A percentile compares a stretch with the other conserved stretches of the same genome.
phyloP scores from a whole-genome alignment of 2,888 invertebrate genomes.

The Drosophila tripunctata region DNA sequence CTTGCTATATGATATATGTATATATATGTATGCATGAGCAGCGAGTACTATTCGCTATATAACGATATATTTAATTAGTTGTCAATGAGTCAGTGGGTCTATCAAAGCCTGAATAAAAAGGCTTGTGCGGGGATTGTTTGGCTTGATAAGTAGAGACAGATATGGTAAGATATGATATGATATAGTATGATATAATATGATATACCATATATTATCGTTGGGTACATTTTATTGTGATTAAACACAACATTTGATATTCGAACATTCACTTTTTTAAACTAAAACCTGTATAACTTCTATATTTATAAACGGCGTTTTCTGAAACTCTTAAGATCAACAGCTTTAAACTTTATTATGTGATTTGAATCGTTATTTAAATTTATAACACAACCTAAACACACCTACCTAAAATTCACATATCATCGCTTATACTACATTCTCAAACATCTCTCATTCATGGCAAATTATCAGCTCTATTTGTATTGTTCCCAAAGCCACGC shows the following conservation, averaged over 20 bases:
- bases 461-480: constrained; percentile 45
- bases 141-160: constrained; percentile 27
- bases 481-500: constrained; percentile 69
- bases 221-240: background rate
- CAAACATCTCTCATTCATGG: constrained; percentile 25
- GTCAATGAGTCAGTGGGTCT: constrained; percentile 61
- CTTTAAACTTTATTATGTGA: background rate
- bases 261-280: background rate
- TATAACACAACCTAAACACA: background rate
- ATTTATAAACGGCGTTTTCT: background rate
- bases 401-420: constrained; percentile 4
- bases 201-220: constrained; percentile 4
- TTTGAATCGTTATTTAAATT: background rate
- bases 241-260: no score
- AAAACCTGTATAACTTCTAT: background rate
- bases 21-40: background rate
- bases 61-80: constrained; percentile 61
- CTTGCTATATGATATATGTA: background rate
- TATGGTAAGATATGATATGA: constrained; percentile 2
- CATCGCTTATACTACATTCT: constrained; percentile 1
- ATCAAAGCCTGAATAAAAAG: constrained; percentile 12
- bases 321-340: background rate
- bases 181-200: constrained; percentile 17
- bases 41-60: constrained; percentile 21
- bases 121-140: constrained; percentile 17